Base-by-base conservation (phyloP, 2,113 vertebrate species). In the Scopus umbretta region DNA sequence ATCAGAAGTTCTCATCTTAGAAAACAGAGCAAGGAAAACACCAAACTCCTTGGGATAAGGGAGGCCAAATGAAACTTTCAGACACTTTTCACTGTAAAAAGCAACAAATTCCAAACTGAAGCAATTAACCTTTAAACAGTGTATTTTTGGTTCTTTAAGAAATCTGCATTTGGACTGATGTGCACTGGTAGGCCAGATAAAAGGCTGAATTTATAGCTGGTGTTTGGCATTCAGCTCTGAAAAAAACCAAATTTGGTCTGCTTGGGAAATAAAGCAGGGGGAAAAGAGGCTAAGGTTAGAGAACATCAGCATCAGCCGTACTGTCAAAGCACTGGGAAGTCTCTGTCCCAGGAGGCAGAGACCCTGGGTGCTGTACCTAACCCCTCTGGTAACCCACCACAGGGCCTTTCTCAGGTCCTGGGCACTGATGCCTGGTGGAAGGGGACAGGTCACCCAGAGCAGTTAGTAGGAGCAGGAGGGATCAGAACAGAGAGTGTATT, bases 311-410 rank as follows among this genome's bases (percentile, higher is more conserved):
- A 42, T 21, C 18, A 45, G 10, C 19, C 5, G 2, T 5, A 6
- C 14, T 47, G 53, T 12, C 40, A 30, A 16, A 79, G 50, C 11
- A 2, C 17, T 18, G 61, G 32, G 49, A n/a, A 81, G 25, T 11
- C 43, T 91, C 45, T 56, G 30, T 17, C 36, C 50, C 2, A 6
- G 15, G 56, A 80, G 27, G 32, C n/a, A 75, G 61, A 65, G 34
- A n/a, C 15, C 10, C 16, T 26, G 55, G 13, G 23, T 47, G 22
- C 40, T 66, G 42, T 26, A 34, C 16, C 61, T 11, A 52, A 40
- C 30, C 34, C 34, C 0, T 2, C 59, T 2, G 1, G 18, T 32
- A 40, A 40, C 9, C 32, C 36, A 34, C 3, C 0, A 10, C 8
- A 30, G 47, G 27, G 40, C 13, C 23, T 50, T 75, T 12, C 19